Conservation (phyloP, 2,888 invertebrate genomes). For the Hypomecis atomaria region DNA sequence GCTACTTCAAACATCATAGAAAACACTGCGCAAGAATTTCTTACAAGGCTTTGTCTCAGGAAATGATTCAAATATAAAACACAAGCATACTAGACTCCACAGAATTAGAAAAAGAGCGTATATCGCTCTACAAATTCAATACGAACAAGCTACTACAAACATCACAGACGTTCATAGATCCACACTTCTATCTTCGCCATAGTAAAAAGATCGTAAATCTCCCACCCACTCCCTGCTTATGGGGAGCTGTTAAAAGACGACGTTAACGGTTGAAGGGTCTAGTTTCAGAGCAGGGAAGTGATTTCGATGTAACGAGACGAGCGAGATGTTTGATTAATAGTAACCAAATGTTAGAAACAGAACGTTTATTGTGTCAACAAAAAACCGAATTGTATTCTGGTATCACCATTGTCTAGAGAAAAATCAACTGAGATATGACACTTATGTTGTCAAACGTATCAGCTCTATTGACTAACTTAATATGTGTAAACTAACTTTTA, state of each 20-base stretch:
- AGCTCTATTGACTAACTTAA: too few relatives aligned
- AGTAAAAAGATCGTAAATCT: conserved; percentile 71
- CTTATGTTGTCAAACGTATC: too few relatives aligned
- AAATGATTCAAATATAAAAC: not conserved
- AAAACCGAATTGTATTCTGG: too few relatives aligned
- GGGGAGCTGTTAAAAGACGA: conserved; percentile 64
- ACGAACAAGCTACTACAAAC: conserved; percentile 23
- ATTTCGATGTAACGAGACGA: conserved; percentile 10
- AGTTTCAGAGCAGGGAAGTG: conserved; percentile 38
- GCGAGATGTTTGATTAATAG: conserved; percentile 12
- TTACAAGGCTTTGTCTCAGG: not conserved
- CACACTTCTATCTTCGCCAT: conserved; percentile 62
- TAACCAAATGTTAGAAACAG: conserved; percentile 8
- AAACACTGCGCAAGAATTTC: too few relatives aligned
- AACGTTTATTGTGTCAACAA: not conserved
- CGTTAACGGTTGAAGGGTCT: conserved; percentile 56
- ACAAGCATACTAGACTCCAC: not conserved
- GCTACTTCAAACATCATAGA: too few relatives aligned
- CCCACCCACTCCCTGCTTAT: conserved; percentile 53
- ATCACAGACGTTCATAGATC: conserved; percentile 23
- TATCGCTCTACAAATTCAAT: conserved; percentile 17
- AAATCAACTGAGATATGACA: too few relatives aligned
- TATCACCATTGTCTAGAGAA: too few relatives aligned
- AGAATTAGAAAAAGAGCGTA: not conserved
- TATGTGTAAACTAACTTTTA: too few relatives aligned